Conservation (phyloP, 2,797 vertebrate species). For the Ibycter americanus region DNA sequence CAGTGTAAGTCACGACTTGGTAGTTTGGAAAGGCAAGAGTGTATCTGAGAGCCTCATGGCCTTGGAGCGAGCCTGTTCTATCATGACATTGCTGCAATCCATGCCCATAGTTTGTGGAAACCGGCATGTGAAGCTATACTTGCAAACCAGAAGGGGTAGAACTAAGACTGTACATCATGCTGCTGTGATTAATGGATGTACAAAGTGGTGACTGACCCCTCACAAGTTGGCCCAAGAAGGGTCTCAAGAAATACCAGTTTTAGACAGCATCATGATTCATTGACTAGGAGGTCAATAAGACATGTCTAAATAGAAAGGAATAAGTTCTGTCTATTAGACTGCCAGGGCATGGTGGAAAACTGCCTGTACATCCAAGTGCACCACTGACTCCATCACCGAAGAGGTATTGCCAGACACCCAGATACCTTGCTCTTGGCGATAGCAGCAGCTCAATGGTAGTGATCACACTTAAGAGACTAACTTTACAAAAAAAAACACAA, state of each 20-base stretch:
- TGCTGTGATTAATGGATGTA: not conserved
- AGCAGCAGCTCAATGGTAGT: not conserved
- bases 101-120: not conserved
- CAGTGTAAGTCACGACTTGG: not conserved
- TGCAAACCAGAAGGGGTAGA: not conserved
- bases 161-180: not conserved
- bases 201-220: not conserved
- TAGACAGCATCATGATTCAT: not conserved
- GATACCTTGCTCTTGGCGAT: not conserved
- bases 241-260: accelerated
- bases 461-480: not conserved
- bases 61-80: not conserved
- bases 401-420: not conserved
- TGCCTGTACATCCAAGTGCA: not conserved
- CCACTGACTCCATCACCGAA: not conserved
- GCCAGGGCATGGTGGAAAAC: not conserved
- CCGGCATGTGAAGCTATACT: not conserved
- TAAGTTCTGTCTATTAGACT: not conserved
- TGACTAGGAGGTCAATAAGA: not conserved
- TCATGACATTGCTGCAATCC: not conserved
- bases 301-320: not conserved
- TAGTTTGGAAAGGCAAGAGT: not conserved
- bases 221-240: accelerated
- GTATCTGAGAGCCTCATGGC: not conserved
- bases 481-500: no score